Evolutionary conservation across 2,797 vertebrate species (phyloP).

Genomic region (Hyperoplus immaculatus): DNA sequence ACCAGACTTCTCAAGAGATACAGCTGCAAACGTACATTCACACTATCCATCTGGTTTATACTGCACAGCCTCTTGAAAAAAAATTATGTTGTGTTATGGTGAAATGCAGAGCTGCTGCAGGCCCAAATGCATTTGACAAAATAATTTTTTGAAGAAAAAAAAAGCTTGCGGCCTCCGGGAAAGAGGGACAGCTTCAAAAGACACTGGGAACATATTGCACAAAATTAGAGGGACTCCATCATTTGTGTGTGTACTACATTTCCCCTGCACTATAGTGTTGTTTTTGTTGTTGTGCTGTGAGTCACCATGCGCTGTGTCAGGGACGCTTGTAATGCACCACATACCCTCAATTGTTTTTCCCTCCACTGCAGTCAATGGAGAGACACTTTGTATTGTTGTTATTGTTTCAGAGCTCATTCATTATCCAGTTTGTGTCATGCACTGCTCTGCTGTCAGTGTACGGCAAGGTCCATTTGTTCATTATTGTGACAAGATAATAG

Average conservation of each 20-base stretch:
- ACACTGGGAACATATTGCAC: background rate
- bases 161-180: background rate
- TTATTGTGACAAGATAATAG: conserved; percentile 49
- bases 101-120: background rate
- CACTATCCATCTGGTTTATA: conserved; percentile 24
- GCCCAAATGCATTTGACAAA: no score
- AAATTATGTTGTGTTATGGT: conserved; percentile 5
- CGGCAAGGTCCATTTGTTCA: conserved; percentile 36
- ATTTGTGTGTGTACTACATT: no score
- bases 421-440: conserved; percentile 31
- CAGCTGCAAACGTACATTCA: conserved; percentile 68
- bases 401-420: conserved; percentile 47
- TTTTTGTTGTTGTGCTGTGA: conserved; percentile 15
- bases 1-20: conserved; percentile 57
- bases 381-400: conserved; percentile 36
- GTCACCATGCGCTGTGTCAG: conserved; percentile 42
- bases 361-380: conserved; percentile 15
- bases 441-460: conserved; percentile 22
- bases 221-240: background rate
- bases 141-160: no score
- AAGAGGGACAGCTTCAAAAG: background rate
- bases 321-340: conserved; percentile 23
- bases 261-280: background rate
- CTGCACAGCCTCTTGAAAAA: conserved; percentile 12
- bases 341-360: conserved; percentile 21